Conservation (phyloP, 2,113 vertebrate genomes). For the Bujurquina vittata region DNA sequence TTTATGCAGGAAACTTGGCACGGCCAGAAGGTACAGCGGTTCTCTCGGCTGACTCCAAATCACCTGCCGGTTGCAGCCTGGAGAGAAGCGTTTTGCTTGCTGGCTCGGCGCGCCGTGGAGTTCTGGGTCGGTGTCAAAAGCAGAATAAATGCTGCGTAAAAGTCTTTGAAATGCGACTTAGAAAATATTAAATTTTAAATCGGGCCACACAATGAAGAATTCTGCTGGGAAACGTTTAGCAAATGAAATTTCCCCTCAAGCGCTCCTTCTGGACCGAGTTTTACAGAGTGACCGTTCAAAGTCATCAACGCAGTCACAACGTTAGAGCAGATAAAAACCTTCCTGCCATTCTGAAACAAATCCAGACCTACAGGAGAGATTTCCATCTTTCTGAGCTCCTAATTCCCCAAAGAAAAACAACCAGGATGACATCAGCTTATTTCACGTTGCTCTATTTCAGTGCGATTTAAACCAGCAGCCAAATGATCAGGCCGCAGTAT, state of each 20-base stretch:
- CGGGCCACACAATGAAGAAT: constrained; percentile 53
- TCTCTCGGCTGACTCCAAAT: constrained; percentile 46
- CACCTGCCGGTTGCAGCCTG: constrained; percentile 61
- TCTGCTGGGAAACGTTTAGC: constrained; percentile 29
- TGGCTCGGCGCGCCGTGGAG: constrained; percentile 18
- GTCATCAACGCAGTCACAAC: constrained; percentile 13
- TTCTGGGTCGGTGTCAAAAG: constrained; percentile 53
- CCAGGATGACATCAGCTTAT: constrained; percentile 14
- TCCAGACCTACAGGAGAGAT: constrained; percentile 54
- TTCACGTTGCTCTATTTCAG: background rate
- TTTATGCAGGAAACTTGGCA: constrained; percentile 66
- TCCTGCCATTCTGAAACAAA: background rate
- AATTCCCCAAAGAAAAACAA: background rate
- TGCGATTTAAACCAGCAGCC: background rate
- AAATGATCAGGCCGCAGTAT: background rate
- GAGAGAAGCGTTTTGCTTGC: constrained; percentile 28
- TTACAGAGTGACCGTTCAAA: constrained; percentile 32
- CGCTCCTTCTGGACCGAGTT: constrained; percentile 12
- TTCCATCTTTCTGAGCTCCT: constrained; percentile 15
- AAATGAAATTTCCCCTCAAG: constrained; percentile 37
- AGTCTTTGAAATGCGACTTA: constrained; percentile 44
- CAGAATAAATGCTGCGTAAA: constrained; percentile 54
- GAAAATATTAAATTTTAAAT: constrained; percentile 39
- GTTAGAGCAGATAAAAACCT: constrained; percentile 17
- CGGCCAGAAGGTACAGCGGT: background rate